Conservation (phyloP, 2,888 invertebrate species). For the Pantelozetes paolii region DNA sequence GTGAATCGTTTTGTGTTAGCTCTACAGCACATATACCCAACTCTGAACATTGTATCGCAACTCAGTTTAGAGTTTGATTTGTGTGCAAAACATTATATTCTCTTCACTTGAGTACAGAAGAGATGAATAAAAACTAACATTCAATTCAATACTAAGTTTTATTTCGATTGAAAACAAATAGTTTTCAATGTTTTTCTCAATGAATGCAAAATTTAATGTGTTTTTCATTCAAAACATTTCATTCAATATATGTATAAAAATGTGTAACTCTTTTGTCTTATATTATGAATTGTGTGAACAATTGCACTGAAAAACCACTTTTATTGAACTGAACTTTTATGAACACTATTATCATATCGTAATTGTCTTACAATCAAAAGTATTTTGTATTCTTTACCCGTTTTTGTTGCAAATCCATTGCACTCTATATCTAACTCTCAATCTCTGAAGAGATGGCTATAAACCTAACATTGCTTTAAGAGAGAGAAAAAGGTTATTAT, state of each 20-base stretch:
- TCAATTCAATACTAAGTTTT: neutral
- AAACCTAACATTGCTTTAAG: neutral
- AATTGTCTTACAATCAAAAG: neutral
- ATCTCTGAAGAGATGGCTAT: neutral
- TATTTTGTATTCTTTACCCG: neutral
- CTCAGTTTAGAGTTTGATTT: neutral
- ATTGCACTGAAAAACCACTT: neutral
- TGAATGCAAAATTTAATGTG: neutral
- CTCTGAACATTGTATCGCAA: neutral
- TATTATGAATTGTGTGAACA: neutral
- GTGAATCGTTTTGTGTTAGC: neutral
- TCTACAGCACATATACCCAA: conserved; percentile 1
- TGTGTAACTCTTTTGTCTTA: neutral
- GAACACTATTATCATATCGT: neutral
- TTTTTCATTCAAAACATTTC: neutral
- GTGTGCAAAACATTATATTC: neutral
- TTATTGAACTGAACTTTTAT: neutral
- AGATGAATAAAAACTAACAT: neutral
- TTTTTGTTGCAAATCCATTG: neutral
- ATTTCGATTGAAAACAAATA: no score
- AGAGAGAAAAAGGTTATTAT: neutral
- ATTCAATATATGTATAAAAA: no score
- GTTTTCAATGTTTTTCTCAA: neutral
- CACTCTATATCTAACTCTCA: neutral
- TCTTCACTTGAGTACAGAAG: neutral